A percentile compares a stretch with the other conserved stretches of the same genome.
Conservation (phyloP, 2,888 invertebrate species). For the Petrophora chlorosata region DNA sequence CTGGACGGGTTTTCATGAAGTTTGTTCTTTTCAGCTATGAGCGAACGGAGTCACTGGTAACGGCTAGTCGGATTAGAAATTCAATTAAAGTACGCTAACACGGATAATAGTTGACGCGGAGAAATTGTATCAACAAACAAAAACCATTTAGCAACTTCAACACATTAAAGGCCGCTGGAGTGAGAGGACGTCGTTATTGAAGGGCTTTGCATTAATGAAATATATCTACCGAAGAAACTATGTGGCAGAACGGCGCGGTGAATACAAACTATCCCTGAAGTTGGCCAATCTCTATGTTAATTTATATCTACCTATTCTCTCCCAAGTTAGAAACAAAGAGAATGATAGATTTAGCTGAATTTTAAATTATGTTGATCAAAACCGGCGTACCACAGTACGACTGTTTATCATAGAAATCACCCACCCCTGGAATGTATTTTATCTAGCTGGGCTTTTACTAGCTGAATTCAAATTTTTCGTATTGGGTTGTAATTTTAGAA, state of each 20-base stretch:
- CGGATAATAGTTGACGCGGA: not conserved
- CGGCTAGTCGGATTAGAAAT: not conserved
- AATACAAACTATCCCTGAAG: slow-evolving; percentile 52
- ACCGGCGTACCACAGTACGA: slow-evolving; percentile 3
- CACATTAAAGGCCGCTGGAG: slow-evolving; percentile 25
- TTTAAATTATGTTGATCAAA: slow-evolving; percentile 26
- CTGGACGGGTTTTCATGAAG: too few relatives aligned
- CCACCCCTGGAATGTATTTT: slow-evolving; percentile 5
- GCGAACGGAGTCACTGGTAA: too few relatives aligned
- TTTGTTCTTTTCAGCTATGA: too few relatives aligned
- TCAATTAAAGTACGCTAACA: not conserved
- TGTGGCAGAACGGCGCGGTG: slow-evolving; percentile 50
- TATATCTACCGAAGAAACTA: slow-evolving; percentile 55
- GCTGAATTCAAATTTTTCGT: not conserved
- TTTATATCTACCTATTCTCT: slow-evolving; percentile 50
- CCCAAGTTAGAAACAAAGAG: slow-evolving; percentile 43
- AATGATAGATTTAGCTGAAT: slow-evolving; percentile 25
- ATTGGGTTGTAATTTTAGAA: not conserved
- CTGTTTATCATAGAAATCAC: slow-evolving; percentile 21
- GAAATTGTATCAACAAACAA: slow-evolving; percentile 11
- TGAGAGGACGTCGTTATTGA: slow-evolving; percentile 45
- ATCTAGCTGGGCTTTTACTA: slow-evolving; percentile 11
- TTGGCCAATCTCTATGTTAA: slow-evolving; percentile 59
- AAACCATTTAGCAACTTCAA: slow-evolving; percentile 41
- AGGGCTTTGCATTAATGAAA: slow-evolving; percentile 51